Percentiles rank a stretch among this genome's conserved stretches.
These are phyloP conservation scores for Acrobasis consociella DNA, from an alignment of 2,888 invertebrate species.

Conservation along the genomic window DNA sequence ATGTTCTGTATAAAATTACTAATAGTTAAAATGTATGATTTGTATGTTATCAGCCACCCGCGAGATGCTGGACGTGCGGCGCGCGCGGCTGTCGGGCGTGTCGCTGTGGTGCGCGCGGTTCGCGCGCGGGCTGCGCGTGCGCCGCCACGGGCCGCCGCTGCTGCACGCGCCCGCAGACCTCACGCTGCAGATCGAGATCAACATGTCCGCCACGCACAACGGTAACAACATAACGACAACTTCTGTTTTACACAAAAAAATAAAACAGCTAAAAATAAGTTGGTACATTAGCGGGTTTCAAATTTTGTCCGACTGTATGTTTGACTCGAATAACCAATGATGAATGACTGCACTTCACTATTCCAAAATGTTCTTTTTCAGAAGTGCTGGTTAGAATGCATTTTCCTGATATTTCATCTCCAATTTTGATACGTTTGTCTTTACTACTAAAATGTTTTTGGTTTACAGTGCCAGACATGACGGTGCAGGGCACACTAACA, in stretches of 20 bases:
- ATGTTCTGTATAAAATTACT: too few relatives aligned
- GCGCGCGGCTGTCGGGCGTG: conserved; percentile 88
- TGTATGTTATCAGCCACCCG: conserved; percentile 37
- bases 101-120: conserved; percentile 86
- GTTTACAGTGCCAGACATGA: conserved; percentile 88
- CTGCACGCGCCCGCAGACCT: conserved; percentile 92
- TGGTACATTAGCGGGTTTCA: too few relatives aligned
- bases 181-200: conserved; percentile 90
- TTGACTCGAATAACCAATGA: too few relatives aligned
- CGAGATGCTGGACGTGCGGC: conserved; percentile 88
- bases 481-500: conserved; percentile 92
- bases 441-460: not conserved
- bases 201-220: conserved; percentile 85
- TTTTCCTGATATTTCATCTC: too few relatives aligned
- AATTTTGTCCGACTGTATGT: too few relatives aligned
- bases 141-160: conserved; percentile 83
- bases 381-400: too few relatives aligned
- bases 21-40: not conserved
- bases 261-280: too few relatives aligned
- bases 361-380: too few relatives aligned
- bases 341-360: too few relatives aligned
- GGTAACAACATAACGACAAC: conserved; percentile 47
- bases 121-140: conserved; percentile 66
- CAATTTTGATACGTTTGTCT: too few relatives aligned
- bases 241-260: too few relatives aligned